A percentile compares a stretch with the other conserved stretches of the same genome.
These are phyloP conservation scores for Parauchenoglanis ngamensis DNA, from an alignment of 2,797 vertebrate species.

Conservation along the genomic window DNA sequence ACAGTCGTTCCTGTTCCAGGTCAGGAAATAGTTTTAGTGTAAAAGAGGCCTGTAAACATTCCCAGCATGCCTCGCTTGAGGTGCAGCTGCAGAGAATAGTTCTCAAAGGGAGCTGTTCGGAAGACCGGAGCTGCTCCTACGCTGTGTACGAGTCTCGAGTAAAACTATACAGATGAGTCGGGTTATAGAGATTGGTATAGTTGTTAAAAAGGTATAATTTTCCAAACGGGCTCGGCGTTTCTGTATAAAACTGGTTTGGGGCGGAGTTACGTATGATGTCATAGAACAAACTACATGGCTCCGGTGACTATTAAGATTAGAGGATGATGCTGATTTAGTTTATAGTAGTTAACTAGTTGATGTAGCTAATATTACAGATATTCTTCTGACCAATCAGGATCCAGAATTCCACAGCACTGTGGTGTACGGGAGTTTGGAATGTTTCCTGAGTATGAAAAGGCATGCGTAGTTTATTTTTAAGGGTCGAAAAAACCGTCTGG, in stretches of 20 bases:
- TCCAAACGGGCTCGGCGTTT: neutral
- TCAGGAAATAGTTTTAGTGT: constrained; percentile 40
- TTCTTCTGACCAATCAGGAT: too few species aligned
- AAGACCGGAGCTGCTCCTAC: neutral
- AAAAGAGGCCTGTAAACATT: constrained; percentile 48
- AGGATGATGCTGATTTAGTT: neutral
- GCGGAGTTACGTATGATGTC: neutral
- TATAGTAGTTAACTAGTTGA: neutral
- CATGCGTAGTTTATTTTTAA: neutral
- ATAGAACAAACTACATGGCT: neutral
- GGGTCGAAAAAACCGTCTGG: too few species aligned
- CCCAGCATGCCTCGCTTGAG: constrained; percentile 24
- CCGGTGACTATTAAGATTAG: neutral
- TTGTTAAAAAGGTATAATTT: neutral
- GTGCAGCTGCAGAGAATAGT: neutral
- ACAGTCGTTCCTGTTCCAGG: constrained; percentile 17
- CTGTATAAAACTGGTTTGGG: neutral
- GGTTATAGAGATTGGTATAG: neutral
- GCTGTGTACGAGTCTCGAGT: neutral
- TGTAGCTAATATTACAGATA: neutral
- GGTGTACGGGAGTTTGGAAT: neutral
- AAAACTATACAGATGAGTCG: neutral
- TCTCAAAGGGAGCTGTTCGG: neutral
- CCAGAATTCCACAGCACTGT: neutral
- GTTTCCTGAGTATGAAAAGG: neutral